Conservation (phyloP, 35 echinoderm and acorn worm species). For the Lytechinus variegatus region DNA sequence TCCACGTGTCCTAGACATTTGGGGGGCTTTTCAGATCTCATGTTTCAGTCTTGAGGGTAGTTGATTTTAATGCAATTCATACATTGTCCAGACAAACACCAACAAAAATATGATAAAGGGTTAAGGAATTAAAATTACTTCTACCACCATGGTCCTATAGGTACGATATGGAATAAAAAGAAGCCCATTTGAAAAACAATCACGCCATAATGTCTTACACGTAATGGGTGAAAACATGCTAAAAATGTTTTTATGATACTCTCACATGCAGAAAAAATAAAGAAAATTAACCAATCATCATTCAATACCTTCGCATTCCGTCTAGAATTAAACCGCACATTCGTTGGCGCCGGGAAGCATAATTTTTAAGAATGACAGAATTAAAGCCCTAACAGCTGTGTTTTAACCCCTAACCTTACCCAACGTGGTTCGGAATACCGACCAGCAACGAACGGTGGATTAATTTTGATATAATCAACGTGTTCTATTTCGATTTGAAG, state of each 20-base stretch:
- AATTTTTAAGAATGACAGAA: neutral
- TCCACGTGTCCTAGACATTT: neutral
- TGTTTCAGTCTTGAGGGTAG: neutral
- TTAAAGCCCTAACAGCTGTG: neutral
- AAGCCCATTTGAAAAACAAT: neutral
- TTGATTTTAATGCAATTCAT: neutral
- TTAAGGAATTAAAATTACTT: neutral
- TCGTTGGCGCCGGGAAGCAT: neutral
- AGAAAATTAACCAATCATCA: neutral
- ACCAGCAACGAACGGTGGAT: neutral
- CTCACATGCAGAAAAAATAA: neutral
- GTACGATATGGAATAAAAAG: neutral
- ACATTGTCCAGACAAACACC: neutral
- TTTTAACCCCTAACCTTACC: neutral
- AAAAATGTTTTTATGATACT: neutral
- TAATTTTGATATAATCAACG: neutral
- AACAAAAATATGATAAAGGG: neutral
- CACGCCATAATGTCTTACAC: neutral
- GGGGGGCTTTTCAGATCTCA: neutral
- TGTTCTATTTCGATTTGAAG: neutral
- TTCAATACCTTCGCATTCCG: neutral
- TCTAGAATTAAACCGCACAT: neutral
- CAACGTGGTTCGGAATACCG: neutral
- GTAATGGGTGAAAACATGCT: neutral
- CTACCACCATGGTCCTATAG: neutral